phyloP scores from a whole-genome alignment of 1,140 invertebrate genomes.

The Neuroterus valhalla region DNA sequence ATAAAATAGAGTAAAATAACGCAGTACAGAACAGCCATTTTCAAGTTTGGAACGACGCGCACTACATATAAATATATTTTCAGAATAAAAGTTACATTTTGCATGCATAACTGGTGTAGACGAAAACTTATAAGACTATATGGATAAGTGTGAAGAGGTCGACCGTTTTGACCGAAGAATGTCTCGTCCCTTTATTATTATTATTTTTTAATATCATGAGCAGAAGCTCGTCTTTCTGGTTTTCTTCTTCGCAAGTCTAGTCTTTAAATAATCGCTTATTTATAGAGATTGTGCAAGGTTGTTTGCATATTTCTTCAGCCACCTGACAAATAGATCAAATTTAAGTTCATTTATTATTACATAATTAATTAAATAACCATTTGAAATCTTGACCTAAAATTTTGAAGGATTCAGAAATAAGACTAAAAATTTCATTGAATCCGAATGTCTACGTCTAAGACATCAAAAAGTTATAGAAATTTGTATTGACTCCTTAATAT shows the following conservation, averaged over 20 bases:
- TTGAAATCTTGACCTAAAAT: too few relatives aligned
- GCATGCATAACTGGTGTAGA: neutral
- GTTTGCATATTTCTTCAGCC: neutral
- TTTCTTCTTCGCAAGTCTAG: conserved; percentile 14
- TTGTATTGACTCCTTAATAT: too few relatives aligned
- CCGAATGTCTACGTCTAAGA: too few relatives aligned
- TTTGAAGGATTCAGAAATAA: too few relatives aligned
- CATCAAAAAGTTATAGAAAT: too few relatives aligned
- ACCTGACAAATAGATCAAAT: neutral
- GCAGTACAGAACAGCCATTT: neutral
- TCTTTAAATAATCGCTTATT: conserved; percentile 12
- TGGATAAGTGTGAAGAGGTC: neutral
- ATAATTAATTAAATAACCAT: too few relatives aligned
- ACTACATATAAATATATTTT: neutral
- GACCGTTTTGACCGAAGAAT: conserved; percentile 24
- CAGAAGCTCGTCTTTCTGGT: neutral
- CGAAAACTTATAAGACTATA: neutral
- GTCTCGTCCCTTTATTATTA: neutral
- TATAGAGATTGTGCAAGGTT: conserved; percentile 17
- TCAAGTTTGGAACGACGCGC: neutral
- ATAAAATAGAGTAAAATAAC: neutral
- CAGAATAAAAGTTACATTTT: neutral
- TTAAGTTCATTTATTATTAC: too few relatives aligned
- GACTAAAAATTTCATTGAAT: too few relatives aligned
- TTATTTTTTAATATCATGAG: neutral